Percentiles rank a stretch among this genome's conserved stretches.
Evolutionary conservation across 1,140 invertebrate genomes (phyloP).

Genomic region (Planococcus citri): DNA sequence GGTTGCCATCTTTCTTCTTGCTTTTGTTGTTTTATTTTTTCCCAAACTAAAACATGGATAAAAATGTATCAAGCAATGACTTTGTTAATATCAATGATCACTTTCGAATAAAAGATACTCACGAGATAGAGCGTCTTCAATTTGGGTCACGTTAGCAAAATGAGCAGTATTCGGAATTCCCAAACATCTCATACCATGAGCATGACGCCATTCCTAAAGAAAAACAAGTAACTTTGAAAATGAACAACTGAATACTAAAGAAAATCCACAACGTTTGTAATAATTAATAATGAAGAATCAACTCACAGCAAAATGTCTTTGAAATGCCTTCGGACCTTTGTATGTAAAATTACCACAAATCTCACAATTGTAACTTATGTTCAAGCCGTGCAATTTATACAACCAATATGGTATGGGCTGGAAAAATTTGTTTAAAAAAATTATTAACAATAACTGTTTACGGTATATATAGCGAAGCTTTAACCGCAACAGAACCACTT

Average conservation of each 20-base stretch:
- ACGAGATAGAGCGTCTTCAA: conserved; percentile 91
- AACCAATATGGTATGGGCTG: conserved; percentile 97
- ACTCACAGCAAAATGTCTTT: conserved; percentile 86
- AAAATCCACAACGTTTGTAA: conserved; percentile 21
- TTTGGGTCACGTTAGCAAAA: conserved; percentile 98
- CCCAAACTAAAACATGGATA: conserved; percentile 62
- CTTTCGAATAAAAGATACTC: conserved; percentile 37
- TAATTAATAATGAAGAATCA: background rate
- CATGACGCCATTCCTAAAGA: conserved; percentile 88
- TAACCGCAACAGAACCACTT: conserved; percentile 22
- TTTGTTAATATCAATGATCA: background rate
- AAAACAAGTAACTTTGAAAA: conserved; percentile 96
- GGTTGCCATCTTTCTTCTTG: conserved; percentile 92
- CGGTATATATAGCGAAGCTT: background rate
- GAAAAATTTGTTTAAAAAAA: no score
- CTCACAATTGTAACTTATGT: conserved; percentile 98
- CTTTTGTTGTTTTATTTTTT: conserved; percentile 90
- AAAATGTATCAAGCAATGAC: background rate
- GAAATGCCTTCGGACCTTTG: conserved; percentile 99
- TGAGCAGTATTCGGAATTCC: conserved; percentile 99
- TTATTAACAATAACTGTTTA: conserved; percentile 20
- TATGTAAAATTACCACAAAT: conserved; percentile 99
- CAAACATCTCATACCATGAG: conserved; percentile 97
- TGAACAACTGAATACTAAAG: conserved; percentile 81
- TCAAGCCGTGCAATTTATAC: conserved; percentile 97